Percentiles rank a stretch among this genome's conserved stretches.
These are phyloP conservation scores for Uloborus diversus DNA, from an alignment of 1,140 invertebrate species.

Conservation along the genomic window DNA sequence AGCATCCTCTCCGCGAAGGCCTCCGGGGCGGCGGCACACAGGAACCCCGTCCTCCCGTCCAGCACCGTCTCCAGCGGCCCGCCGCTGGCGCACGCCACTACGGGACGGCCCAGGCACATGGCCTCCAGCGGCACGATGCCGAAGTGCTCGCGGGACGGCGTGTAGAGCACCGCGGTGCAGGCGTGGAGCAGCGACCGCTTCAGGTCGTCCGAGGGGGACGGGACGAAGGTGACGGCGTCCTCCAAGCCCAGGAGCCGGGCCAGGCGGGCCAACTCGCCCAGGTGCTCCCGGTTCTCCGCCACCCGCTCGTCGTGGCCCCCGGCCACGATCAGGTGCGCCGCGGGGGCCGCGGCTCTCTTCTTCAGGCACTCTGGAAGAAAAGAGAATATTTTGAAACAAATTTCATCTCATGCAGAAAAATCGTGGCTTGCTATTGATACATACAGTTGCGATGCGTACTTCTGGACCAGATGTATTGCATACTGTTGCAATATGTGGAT, in stretches of 20 bases:
- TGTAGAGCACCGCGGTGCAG: slow-evolving; percentile 88
- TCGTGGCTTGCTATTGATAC: too few relatives aligned
- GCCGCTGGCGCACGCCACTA: slow-evolving; percentile 94
- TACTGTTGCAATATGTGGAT: too few relatives aligned
- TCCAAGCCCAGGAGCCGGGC: slow-evolving; percentile 74
- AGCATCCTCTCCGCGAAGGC: slow-evolving; percentile 84
- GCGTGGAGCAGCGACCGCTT: slow-evolving; percentile 82
- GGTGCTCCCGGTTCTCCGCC: slow-evolving; percentile 89
- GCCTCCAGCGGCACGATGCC: slow-evolving; percentile 99
- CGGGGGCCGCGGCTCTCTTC: too few relatives aligned
- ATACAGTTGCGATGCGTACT: too few relatives aligned
- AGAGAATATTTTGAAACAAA: too few relatives aligned
- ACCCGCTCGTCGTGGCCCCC: slow-evolving; percentile 95
- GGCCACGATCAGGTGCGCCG: slow-evolving; percentile 91
- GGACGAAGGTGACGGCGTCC: slow-evolving; percentile 82
- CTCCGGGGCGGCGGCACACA: slow-evolving; percentile 76
- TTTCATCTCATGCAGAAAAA: too few relatives aligned
- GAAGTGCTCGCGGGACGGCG: slow-evolving; percentile 97
- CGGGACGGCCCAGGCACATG: slow-evolving; percentile 92
- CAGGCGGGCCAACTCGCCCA: slow-evolving; percentile 77
- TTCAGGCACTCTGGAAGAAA: slow-evolving; percentile 61
- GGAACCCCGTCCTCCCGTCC: slow-evolving; percentile 87
- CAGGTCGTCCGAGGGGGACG: slow-evolving; percentile 84
- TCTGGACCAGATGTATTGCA: too few relatives aligned
- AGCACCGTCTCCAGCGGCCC: slow-evolving; percentile 94